Evolutionary conservation across 1,140 invertebrate species (phyloP), one percentile per base, ranked within the genome.

Genomic region (Drosophila chauvacae): DNA sequence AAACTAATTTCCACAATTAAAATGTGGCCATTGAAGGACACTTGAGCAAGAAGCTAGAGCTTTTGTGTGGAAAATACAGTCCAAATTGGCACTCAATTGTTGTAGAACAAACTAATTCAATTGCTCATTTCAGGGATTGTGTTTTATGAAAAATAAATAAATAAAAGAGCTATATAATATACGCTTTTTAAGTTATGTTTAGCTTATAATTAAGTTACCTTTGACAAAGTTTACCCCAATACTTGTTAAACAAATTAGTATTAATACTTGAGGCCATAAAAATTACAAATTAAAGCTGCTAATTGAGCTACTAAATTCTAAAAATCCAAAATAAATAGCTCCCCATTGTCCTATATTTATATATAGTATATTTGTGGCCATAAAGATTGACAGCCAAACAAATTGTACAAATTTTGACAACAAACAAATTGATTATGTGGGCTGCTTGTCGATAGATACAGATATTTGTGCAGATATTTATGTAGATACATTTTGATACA

Each of bases 341-440:
- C 9, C 2, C 23, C 13, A 33, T 13, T 11, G 26, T n/a, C 16
- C 16, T 11, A 30, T 30, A 6, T 18, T 23, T 23, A 23, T 23
- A 23, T 23, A 23, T 23, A 23, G 6, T 28, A 30, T 51, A 4
- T 35, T 35, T 23, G 20, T 23, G 33, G 20, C 28, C 2, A 30
- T 57, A 33, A 6, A 18, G 37, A 64, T 50, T 63, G 78, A 64
- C 47, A 57, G 71, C 33, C 45, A 42, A 65, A 62, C 66, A 73
- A 81, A 82, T 73, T 73, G 62, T 42, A 73, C 80, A 81, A 75
- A 66, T 75, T 70, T 76, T 28, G 44, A 51, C 37, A 44, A 51
- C 60, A 81, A 76, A 28, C 53, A 47, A 82, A 73, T 82, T 82
- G 80, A 82, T 82, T 78, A 56, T 68, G 50, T 23, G 41, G 51